phyloP scores from a whole-genome alignment of 2,797 vertebrate genomes.

The Columba guinea region DNA sequence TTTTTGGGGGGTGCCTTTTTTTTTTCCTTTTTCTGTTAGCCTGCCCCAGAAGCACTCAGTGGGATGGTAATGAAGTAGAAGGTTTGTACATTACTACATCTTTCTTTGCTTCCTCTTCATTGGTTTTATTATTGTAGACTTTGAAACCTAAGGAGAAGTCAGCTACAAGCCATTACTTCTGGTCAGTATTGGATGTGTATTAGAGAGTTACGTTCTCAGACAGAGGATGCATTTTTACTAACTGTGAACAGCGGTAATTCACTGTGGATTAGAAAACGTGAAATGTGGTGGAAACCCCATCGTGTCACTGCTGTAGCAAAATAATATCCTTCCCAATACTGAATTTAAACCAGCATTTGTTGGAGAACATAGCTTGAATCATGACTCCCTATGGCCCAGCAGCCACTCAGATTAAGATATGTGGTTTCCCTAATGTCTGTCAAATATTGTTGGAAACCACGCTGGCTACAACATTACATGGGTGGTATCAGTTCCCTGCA shows the following conservation, averaged over 20 bases:
- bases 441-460: slow-evolving; percentile 26
- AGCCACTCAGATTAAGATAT: slow-evolving; percentile 39
- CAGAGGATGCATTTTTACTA: slow-evolving; percentile 49
- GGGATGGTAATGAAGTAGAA: slow-evolving; percentile 42
- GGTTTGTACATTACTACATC: slow-evolving; percentile 31
- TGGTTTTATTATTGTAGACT: slow-evolving; percentile 34
- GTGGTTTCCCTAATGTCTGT: slow-evolving; percentile 46
- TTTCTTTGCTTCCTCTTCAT: slow-evolving; percentile 1
- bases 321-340: not conserved
- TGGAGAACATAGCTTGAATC: slow-evolving; percentile 7
- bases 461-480: slow-evolving; percentile 31
- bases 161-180: slow-evolving; percentile 12
- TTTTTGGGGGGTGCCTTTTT: not conserved
- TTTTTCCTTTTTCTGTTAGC: not conserved
- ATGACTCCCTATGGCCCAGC: slow-evolving; percentile 9
- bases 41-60: slow-evolving; percentile 34
- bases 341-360: slow-evolving; percentile 14
- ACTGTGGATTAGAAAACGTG: not conserved
- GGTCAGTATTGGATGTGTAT: not conserved
- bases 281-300: slow-evolving; percentile 19
- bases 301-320: not conserved
- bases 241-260: slow-evolving; percentile 10
- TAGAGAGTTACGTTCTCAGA: not conserved
- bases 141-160: slow-evolving; percentile 49
- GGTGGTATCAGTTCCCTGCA: slow-evolving; percentile 55